phyloP scores from a whole-genome alignment of 1,140 invertebrate species.

The Monomorium pharaonis region DNA sequence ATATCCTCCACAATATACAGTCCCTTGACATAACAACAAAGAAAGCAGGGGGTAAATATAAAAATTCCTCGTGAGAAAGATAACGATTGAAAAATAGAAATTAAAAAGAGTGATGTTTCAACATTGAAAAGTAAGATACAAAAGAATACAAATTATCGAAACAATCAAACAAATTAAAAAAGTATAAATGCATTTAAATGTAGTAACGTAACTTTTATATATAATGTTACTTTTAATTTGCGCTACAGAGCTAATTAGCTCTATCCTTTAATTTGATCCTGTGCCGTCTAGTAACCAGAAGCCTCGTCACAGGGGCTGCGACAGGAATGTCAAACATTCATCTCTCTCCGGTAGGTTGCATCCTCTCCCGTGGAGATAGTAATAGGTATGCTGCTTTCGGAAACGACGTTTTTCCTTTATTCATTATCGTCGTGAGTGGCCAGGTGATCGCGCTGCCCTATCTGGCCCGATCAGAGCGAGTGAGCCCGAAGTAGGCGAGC shows the following conservation, averaged over 20 bases:
- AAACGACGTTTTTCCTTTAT: slow-evolving; percentile 18
- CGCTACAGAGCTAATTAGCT: not conserved
- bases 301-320: slow-evolving; percentile 22
- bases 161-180: not conserved
- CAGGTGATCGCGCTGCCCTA: slow-evolving; percentile 11
- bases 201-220: not conserved
- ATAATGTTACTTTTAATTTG: not conserved
- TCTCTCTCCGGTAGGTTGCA: slow-evolving; percentile 25
- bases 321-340: slow-evolving; percentile 57
- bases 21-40: not conserved
- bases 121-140: not conserved
- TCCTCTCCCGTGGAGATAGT: slow-evolving; percentile 8
- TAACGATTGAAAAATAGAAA: not conserved
- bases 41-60: not conserved
- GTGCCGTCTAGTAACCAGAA: slow-evolving; percentile 10
- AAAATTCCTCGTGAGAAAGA: not conserved
- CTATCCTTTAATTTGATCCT: not conserved
- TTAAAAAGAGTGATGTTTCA: not conserved
- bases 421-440: not conserved
- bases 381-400: slow-evolving; percentile 31
- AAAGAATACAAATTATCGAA: not conserved
- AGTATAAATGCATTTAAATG: not conserved
- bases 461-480: slow-evolving; percentile 12
- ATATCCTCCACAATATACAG: not conserved
- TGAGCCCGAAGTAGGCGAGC: slow-evolving; percentile 17